Conservation (phyloP, 2,888 invertebrate genomes). For the Sarcophaga rosellei region DNA sequence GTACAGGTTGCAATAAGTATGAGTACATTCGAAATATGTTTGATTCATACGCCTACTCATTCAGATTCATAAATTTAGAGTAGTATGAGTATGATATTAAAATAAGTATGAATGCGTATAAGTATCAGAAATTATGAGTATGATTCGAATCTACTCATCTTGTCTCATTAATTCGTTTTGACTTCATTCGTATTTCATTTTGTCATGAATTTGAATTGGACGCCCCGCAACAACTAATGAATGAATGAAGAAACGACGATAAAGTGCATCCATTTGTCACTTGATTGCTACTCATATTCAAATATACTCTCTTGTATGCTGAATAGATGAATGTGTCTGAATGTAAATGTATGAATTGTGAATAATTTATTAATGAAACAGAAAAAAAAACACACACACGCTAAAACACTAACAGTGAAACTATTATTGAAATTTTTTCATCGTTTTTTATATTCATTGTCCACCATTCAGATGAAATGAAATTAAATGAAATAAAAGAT, state of each 20-base stretch:
- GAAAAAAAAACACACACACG: conserved; percentile 6
- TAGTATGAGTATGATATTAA: too few relatives aligned
- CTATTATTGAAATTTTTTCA: conserved; percentile 38
- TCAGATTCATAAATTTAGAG: too few relatives aligned
- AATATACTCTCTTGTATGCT: not conserved
- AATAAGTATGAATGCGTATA: too few relatives aligned
- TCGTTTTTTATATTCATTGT: conserved; percentile 1
- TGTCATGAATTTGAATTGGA: not conserved
- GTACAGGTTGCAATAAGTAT: too few relatives aligned
- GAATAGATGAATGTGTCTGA: conserved; percentile 9
- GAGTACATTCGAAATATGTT: too few relatives aligned
- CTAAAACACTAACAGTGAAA: conserved; percentile 39
- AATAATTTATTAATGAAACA: conserved; percentile 49
- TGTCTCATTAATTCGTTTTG: too few relatives aligned
- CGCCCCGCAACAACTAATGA: not conserved
- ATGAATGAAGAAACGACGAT: not conserved
- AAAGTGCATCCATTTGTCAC: not conserved
- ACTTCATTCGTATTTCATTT: not conserved
- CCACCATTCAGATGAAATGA: not conserved
- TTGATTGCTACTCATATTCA: not conserved
- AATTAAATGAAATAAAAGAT: not conserved
- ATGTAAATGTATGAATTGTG: conserved; percentile 20
- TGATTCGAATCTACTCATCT: too few relatives aligned
- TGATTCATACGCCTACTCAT: too few relatives aligned
- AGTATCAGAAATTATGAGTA: too few relatives aligned